Percentiles rank a stretch among this genome's conserved stretches.
Evolutionary conservation across 1,140 invertebrate genomes (phyloP).

Genomic region (Dreissena rostriformis): DNA sequence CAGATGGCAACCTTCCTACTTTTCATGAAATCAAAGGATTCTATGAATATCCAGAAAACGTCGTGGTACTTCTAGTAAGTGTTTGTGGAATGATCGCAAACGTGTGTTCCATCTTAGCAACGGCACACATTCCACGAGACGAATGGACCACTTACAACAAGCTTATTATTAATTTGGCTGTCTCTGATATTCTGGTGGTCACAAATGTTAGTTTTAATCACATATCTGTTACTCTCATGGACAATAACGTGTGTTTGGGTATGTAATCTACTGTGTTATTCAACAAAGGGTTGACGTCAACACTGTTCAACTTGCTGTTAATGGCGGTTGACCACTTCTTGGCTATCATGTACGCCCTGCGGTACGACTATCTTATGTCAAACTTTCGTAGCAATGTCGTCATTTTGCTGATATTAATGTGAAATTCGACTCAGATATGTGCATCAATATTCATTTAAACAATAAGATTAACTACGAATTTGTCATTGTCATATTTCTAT

Average conservation of each 20-base stretch:
- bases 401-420: slow-evolving; percentile 78
- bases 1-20: too few relatives aligned
- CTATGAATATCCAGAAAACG: too few relatives aligned
- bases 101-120: slow-evolving; percentile 61
- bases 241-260: background rate
- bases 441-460: slow-evolving; percentile 78
- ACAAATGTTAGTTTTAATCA: slow-evolving; percentile 46
- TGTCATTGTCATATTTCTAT: slow-evolving; percentile 78
- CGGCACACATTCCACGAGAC: slow-evolving; percentile 47
- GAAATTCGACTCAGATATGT: slow-evolving; percentile 49
- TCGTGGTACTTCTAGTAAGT: slow-evolving; percentile 1
- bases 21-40: too few relatives aligned
- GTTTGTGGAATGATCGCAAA: slow-evolving; percentile 61
- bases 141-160: slow-evolving; percentile 63
- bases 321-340: slow-evolving; percentile 89
- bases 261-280: background rate
- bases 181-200: slow-evolving; percentile 68
- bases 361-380: slow-evolving; percentile 86
- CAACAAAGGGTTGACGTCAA: slow-evolving; percentile 77
- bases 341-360: slow-evolving; percentile 92
- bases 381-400: slow-evolving; percentile 86
- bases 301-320: slow-evolving; percentile 85
- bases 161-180: slow-evolving; percentile 68
- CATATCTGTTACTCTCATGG: background rate
- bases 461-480: slow-evolving; percentile 65